phyloP scores from a whole-genome alignment of 2,113 vertebrate genomes.

The Caracal caracal region DNA sequence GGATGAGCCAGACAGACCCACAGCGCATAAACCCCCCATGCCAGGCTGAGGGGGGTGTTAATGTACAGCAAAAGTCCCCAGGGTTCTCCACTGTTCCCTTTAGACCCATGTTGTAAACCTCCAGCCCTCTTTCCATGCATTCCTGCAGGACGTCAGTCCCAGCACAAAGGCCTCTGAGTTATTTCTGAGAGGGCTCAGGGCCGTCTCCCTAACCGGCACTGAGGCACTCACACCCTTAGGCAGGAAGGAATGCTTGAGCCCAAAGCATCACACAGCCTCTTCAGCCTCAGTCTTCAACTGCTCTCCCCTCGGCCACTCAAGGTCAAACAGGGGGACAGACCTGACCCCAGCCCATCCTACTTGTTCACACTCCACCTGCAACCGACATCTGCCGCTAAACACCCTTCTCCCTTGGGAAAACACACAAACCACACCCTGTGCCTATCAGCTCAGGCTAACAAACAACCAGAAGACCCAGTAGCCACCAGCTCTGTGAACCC shows the following conservation, averaged over 20 bases:
- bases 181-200: neutral
- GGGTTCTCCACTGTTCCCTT: neutral
- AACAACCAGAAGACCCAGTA: neutral
- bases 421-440: neutral
- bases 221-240: neutral
- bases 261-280: neutral
- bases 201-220: neutral
- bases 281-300: neutral
- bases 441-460: neutral
- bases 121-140: neutral
- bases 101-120: neutral
- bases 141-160: neutral
- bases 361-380: neutral
- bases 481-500: too few species aligned
- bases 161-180: neutral
- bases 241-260: neutral
- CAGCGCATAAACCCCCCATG: accelerated
- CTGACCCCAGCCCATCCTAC: neutral
- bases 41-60: neutral
- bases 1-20: neutral
- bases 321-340: neutral
- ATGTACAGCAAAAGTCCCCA: accelerated
- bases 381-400: neutral
- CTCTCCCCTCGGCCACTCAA: neutral
- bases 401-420: neutral